Evolutionary conservation across 2,797 vertebrate genomes (phyloP).

Genomic region (Nothura maculosa): DNA sequence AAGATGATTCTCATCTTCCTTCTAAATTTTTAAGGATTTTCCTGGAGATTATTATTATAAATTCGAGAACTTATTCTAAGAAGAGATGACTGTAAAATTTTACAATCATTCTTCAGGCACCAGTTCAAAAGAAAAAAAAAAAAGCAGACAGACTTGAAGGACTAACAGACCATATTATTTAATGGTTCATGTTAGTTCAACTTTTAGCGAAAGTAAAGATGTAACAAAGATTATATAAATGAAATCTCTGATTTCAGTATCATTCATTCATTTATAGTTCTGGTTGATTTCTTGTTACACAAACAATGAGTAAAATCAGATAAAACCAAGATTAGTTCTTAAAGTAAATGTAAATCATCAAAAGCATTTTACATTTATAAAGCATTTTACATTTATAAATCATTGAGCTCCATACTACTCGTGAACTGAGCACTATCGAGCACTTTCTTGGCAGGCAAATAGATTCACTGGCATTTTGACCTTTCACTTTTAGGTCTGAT

Average conservation of each 20-base stretch:
- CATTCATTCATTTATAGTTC: not conserved
- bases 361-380: constrained; percentile 13
- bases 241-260: not conserved
- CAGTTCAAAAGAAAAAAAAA: not conserved
- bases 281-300: not conserved
- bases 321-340: not conserved
- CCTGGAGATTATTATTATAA: not conserved
- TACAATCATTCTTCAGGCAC: not conserved
- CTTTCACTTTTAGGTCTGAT: constrained; percentile 35
- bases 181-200: not conserved
- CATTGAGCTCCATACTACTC: constrained; percentile 3
- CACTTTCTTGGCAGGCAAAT: not conserved
- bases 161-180: not conserved
- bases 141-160: not conserved
- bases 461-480: constrained; percentile 57
- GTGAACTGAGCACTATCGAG: constrained; percentile 7
- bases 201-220: not conserved
- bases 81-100: not conserved
- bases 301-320: not conserved
- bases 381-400: constrained; percentile 15
- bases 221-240: not conserved
- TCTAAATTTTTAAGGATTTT: not conserved
- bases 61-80: not conserved
- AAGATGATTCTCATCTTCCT: not conserved
- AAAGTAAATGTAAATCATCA: constrained; percentile 17